These are phyloP conservation scores for Sparidentex hasta DNA, from an alignment of 2,797 vertebrate genomes.

Conservation along the genomic window DNA sequence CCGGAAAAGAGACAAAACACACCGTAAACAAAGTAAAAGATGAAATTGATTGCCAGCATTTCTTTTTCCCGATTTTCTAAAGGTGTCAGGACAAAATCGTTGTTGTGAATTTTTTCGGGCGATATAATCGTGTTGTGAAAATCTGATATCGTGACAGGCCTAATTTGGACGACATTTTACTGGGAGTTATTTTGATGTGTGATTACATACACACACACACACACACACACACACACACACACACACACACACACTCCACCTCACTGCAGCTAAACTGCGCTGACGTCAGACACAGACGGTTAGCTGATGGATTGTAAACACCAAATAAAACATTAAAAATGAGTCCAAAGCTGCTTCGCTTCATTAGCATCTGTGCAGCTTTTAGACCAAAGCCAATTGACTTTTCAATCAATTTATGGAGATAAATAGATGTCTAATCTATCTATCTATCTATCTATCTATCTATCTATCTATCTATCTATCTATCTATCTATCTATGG, in stretches of 20 bases:
- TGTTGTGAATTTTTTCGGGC: too few species aligned
- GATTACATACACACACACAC: background rate
- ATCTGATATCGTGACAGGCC: too few species aligned
- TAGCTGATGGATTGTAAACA: constrained; percentile 20
- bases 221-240: constrained; percentile 3
- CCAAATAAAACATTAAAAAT: constrained; percentile 32
- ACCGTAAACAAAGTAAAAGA: too few species aligned
- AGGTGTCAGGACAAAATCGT: too few species aligned
- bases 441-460: constrained; percentile 9
- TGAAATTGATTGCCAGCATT: too few species aligned
- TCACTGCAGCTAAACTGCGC: constrained; percentile 16
- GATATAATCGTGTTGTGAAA: too few species aligned
- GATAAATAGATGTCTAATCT: background rate
- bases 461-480: constrained; percentile 4
- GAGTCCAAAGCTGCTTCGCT: background rate
- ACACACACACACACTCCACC: background rate
- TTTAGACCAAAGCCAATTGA: background rate
- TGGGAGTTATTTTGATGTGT: background rate
- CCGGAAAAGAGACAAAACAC: too few species aligned
- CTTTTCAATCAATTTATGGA: constrained; percentile 21
- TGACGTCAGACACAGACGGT: constrained; percentile 16
- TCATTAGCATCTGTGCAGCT: constrained; percentile 9
- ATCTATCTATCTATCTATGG: background rate
- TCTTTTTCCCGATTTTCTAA: too few species aligned
- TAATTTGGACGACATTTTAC: background rate